These are phyloP conservation scores for Spodoptera frugiperda DNA, from an alignment of 1,140 invertebrate genomes.

Conservation along the genomic window DNA sequence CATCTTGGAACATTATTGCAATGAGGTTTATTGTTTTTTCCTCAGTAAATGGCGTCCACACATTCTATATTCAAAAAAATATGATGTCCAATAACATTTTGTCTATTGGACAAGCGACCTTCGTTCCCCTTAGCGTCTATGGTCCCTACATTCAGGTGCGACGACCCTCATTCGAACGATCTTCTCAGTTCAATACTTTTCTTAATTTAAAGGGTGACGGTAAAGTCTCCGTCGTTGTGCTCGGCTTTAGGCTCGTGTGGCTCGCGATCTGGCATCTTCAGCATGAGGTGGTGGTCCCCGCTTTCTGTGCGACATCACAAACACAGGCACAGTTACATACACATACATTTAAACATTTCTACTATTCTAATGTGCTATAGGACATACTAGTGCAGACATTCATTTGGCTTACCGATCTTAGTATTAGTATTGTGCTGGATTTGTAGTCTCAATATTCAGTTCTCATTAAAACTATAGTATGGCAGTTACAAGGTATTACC, in stretches of 20 bases:
- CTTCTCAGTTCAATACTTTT: background rate
- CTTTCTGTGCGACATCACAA: constrained; percentile 80
- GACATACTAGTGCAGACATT: constrained; percentile 24
- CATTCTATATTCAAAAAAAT: too few species aligned
- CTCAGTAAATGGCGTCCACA: background rate
- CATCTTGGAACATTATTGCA: background rate
- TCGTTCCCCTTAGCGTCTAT: too few species aligned
- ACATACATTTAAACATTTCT: constrained; percentile 49
- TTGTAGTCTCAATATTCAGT: background rate
- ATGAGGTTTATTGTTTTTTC: background rate
- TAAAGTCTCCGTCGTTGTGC: constrained; percentile 79
- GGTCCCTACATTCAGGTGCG: too few species aligned
- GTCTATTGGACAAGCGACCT: too few species aligned
- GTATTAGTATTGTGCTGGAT: background rate
- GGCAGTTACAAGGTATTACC: background rate
- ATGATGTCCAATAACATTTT: too few species aligned
- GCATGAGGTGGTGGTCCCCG: constrained; percentile 69
- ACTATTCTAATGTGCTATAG: constrained; percentile 1
- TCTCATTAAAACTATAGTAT: background rate
- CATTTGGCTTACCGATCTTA: background rate
- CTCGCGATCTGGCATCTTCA: constrained; percentile 74
- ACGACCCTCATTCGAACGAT: too few species aligned
- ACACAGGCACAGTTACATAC: constrained; percentile 59
- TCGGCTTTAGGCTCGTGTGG: constrained; percentile 68
- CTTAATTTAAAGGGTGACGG: constrained; percentile 74